A percentile compares a stretch with the other conserved stretches of the same genome.
phyloP scores from a whole-genome alignment of 2,113 vertebrate genomes.

The Indicator indicator region DNA sequence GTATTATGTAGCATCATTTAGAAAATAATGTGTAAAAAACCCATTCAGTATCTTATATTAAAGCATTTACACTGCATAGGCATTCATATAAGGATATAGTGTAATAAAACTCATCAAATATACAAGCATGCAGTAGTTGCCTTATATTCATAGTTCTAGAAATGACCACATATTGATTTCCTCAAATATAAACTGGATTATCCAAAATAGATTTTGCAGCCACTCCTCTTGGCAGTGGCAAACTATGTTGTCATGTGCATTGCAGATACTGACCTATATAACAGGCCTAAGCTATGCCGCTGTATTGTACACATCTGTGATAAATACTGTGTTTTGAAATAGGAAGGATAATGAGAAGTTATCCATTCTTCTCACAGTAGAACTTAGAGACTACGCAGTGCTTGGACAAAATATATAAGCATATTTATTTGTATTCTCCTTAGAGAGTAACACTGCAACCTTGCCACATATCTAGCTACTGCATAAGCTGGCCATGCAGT shows the following conservation, averaged over 20 bases:
- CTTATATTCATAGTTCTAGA: slow-evolving; percentile 67
- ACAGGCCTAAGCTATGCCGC: slow-evolving; percentile 66
- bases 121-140: slow-evolving; percentile 71
- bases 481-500: slow-evolving; percentile 70
- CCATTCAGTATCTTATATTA: slow-evolving; percentile 55
- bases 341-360: slow-evolving; percentile 43
- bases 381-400: slow-evolving; percentile 52
- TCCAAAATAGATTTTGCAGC: slow-evolving; percentile 72
- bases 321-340: slow-evolving; percentile 47
- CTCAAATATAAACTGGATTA: slow-evolving; percentile 69
- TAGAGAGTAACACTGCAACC: slow-evolving; percentile 60
- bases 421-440: slow-evolving; percentile 61
- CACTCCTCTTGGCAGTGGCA: slow-evolving; percentile 51
- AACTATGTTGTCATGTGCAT: slow-evolving; percentile 44
- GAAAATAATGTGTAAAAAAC: slow-evolving; percentile 63
- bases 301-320: slow-evolving; percentile 45
- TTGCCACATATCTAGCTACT: slow-evolving; percentile 61
- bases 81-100: slow-evolving; percentile 70
- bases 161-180: slow-evolving; percentile 57
- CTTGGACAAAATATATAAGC: slow-evolving; percentile 50
- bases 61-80: slow-evolving; percentile 76
- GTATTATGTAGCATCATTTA: slow-evolving; percentile 58
- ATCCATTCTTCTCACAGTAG: slow-evolving; percentile 20
- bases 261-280: slow-evolving; percentile 66
- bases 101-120: slow-evolving; percentile 69